Conservation (phyloP, 2,797 vertebrate genomes). For the Lithobates sylvaticus region DNA sequence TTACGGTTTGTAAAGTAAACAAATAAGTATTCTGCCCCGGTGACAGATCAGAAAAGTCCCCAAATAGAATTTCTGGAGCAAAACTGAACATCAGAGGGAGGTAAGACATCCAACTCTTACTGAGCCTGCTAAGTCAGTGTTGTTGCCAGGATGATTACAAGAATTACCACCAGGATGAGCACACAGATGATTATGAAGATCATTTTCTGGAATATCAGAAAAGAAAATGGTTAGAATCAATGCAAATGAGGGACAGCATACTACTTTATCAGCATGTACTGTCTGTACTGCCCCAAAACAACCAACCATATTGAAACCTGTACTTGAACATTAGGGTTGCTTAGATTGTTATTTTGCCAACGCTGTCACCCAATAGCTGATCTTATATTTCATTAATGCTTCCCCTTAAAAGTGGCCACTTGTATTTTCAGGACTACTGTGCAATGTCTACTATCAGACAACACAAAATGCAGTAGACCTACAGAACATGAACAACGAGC, state of each 20-base stretch:
- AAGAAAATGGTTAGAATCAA: neutral
- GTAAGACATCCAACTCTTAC: slow-evolving; percentile 63
- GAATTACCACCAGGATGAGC: slow-evolving; percentile 78
- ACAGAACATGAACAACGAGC: too few relatives aligned
- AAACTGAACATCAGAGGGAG: slow-evolving; percentile 43
- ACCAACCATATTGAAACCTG: neutral
- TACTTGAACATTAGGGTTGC: too few relatives aligned
- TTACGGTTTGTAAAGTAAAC: slow-evolving; percentile 10
- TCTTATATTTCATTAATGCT: too few relatives aligned
- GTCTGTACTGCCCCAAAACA: neutral
- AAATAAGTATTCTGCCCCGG: neutral
- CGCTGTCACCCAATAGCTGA: too few relatives aligned
- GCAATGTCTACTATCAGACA: too few relatives aligned
- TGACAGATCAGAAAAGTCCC: neutral
- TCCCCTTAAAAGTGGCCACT: too few relatives aligned
- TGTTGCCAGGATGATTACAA: slow-evolving; percentile 83
- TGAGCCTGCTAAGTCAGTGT: slow-evolving; percentile 71
- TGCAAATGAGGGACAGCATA: neutral
- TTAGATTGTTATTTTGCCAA: too few relatives aligned
- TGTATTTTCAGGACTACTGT: too few relatives aligned
- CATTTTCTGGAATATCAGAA: slow-evolving; percentile 80
- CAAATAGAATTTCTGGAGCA: slow-evolving; percentile 2
- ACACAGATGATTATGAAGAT: slow-evolving; percentile 83
- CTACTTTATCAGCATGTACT: neutral
- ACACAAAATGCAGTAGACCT: too few relatives aligned